phyloP scores from a whole-genome alignment of 2,797 vertebrate genomes.

The Notoglanidium macrostoma region DNA sequence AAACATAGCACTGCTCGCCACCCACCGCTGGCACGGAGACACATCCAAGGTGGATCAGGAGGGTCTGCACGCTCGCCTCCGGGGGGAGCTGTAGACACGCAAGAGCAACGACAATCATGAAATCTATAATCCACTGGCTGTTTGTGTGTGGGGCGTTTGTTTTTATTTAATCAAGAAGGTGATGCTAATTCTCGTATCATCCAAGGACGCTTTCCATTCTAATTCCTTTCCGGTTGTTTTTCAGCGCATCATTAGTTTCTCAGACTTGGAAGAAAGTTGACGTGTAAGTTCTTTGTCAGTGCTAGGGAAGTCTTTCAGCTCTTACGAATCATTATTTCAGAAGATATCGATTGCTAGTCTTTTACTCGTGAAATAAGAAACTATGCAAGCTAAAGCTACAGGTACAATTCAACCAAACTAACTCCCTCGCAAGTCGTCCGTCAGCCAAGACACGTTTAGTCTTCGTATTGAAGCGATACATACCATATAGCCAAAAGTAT shows the following conservation, averaged over 20 bases:
- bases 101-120: background rate
- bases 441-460: background rate
- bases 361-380: background rate
- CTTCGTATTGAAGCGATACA: background rate
- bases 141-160: background rate
- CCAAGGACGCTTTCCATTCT: background rate
- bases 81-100: slow-evolving; percentile 81
- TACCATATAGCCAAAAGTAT: background rate
- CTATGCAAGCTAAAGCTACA: background rate
- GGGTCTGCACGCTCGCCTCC: slow-evolving; percentile 83
- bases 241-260: background rate
- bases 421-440: background rate
- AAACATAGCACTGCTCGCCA: slow-evolving; percentile 85
- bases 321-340: background rate
- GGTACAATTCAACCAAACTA: background rate
- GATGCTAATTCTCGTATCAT: background rate
- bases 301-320: background rate
- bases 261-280: background rate
- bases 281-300: background rate
- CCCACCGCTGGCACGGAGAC: slow-evolving; percentile 84
- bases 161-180: background rate
- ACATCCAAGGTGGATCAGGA: slow-evolving; percentile 82
- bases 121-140: slow-evolving; percentile 5
- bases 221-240: background rate
- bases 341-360: background rate